phyloP scores from a whole-genome alignment of 1,140 invertebrate species.

The Dufourea novaeangliae region DNA sequence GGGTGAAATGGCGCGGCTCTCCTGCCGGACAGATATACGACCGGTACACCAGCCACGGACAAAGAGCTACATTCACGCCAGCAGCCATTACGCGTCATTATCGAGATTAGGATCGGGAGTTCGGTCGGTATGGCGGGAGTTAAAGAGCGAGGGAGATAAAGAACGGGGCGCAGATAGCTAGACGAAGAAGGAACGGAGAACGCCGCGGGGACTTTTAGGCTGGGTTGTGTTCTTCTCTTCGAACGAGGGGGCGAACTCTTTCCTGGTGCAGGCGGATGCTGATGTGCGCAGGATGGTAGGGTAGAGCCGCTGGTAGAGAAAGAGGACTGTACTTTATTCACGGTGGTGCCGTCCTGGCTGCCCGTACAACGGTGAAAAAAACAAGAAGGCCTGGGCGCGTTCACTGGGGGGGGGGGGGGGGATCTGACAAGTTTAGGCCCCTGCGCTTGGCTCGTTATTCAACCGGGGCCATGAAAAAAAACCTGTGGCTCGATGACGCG shows the following conservation, averaged over 20 bases:
- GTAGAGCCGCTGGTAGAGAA: conserved; percentile 1
- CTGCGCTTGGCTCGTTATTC: conserved; percentile 47
- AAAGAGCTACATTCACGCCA: conserved; percentile 81
- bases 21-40: conserved; percentile 71
- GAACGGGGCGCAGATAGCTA: conserved; percentile 31
- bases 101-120: conserved; percentile 81
- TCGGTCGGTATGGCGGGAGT: conserved; percentile 55
- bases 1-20: conserved; percentile 73
- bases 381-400: too few relatives aligned
- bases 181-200: conserved; percentile 43
- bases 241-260: conserved; percentile 54
- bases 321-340: conserved; percentile 60
- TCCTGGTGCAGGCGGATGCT: conserved; percentile 54
- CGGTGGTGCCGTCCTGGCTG: conserved; percentile 52
- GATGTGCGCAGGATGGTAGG: conserved; percentile 9
- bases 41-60: conserved; percentile 72
- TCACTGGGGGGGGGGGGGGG: too few relatives aligned
- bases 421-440: conserved; percentile 67
- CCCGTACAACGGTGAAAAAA: conserved; percentile 53
- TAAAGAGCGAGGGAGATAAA: conserved; percentile 28
- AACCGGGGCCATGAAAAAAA: conserved; percentile 38
- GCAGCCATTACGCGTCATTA: conserved; percentile 82
- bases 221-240: conserved; percentile 41
- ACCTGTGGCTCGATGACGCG: conserved; percentile 41
- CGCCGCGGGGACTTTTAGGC: conserved; percentile 49